Conservation (phyloP, 2,797 vertebrate genomes). For the Columba guinea region DNA sequence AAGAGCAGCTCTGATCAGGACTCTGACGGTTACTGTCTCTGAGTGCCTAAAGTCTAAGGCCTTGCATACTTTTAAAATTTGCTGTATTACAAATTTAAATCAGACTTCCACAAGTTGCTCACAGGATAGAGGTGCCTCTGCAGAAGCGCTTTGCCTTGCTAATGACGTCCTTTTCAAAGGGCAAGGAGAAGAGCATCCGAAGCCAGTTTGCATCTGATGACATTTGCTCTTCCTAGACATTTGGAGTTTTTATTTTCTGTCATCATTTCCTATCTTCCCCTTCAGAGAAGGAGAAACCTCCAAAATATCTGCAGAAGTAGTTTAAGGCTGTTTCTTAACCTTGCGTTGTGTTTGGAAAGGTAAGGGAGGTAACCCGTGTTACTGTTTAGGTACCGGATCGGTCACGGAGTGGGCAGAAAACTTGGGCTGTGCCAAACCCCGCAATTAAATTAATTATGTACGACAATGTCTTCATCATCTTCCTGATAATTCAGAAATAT, state of each 20-base stretch:
- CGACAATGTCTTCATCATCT: background rate
- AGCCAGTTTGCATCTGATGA: background rate
- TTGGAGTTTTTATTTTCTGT: background rate
- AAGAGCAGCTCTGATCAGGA: background rate
- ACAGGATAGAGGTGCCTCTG: background rate
- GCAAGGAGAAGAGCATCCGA: background rate
- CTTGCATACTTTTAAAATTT: background rate
- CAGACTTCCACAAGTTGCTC: accelerated
- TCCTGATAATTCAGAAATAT: background rate
- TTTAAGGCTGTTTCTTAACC: background rate
- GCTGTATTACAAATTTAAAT: background rate
- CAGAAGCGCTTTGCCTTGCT: background rate
- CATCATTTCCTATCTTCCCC: background rate
- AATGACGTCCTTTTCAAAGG: background rate
- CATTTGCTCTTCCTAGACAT: background rate
- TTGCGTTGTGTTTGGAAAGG: background rate
- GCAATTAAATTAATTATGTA: background rate
- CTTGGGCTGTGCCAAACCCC: background rate
- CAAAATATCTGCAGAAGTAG: background rate
- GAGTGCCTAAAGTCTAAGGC: background rate
- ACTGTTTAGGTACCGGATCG: background rate
- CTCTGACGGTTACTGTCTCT: background rate
- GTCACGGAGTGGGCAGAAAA: background rate
- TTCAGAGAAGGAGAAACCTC: background rate
- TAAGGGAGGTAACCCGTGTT: background rate